Evolutionary conservation across 2,797 vertebrate species (phyloP), one percentile per base, ranked within the genome.

Genomic region (Scolopax bukidnonensis): DNA sequence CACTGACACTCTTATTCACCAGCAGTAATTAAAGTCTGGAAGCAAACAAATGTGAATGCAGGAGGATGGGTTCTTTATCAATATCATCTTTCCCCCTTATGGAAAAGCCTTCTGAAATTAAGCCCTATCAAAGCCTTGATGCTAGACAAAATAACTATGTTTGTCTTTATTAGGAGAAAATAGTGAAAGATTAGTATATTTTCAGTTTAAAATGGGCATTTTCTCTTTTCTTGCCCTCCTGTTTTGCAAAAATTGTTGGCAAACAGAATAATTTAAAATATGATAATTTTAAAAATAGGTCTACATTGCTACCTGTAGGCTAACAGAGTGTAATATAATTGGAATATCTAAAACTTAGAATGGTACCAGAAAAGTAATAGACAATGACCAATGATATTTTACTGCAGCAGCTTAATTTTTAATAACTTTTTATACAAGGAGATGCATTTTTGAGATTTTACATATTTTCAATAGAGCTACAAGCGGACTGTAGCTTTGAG

Each of bases 51-150:
- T 51, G 33, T 36, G 11, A 53, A 18, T 9, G 18, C 10, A 81
- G 41, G 6, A 4, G 3, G 43, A 30, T 23, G 10, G 2, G 1
- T 0, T 13, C 17, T 56, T 59, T 36, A 67, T 11, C 47, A 47
- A 54, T 6, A 2, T 21, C 36, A 56, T 2, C 6, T 63, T 87
- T 59, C 17, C 4, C 4, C 8, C 45, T 47, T 30, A 16, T 32
- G 24, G 36, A 82, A 73, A 84, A 59, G 2, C 9, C 5, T 57
- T 68, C 45, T 61, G 18, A 89, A 85, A 83, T 15, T 17, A 67
- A 68, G 32, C 3, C 10, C 28, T 15, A 73, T 14, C 17, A 79
- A 71, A 75, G 21, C 3, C 24, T 53, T 57, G 50, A 63, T 23
- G 27, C 4, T 75, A 47, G 15, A 59, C 2, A 75, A 80, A 74